Conservation (phyloP, 2,888 invertebrate genomes). For the Holacanthella duospinosa region DNA sequence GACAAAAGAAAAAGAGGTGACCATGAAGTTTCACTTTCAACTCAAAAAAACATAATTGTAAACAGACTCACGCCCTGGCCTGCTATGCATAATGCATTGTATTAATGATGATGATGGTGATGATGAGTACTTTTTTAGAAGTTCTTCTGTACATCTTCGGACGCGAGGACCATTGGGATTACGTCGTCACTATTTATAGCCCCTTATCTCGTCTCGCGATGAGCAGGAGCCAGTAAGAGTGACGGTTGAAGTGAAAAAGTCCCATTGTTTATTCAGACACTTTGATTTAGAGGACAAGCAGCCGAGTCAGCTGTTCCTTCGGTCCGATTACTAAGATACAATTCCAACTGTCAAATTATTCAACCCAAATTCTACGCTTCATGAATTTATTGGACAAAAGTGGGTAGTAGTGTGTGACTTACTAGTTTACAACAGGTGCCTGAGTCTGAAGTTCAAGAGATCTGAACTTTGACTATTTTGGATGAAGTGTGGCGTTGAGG, state of each 20-base stretch:
- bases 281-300: background rate
- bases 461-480: no score
- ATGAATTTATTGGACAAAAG: background rate
- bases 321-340: background rate
- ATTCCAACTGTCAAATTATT: background rate
- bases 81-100: background rate
- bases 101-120: background rate
- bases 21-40: background rate
- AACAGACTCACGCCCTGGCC: background rate
- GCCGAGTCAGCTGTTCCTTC: background rate
- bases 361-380: background rate
- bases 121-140: background rate
- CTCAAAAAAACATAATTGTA: background rate
- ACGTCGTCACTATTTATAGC: background rate
- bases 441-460: no score
- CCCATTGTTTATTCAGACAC: no score
- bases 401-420: background rate
- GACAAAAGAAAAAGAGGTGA: background rate
- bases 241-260: no score
- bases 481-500: no score
- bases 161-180: background rate
- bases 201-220: background rate
- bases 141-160: background rate
- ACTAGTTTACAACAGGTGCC: no score
- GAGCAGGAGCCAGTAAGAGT: background rate